These are phyloP conservation scores for Leucoraja erinaceus DNA, from an alignment of 2,113 vertebrate species.

Conservation along the genomic window DNA sequence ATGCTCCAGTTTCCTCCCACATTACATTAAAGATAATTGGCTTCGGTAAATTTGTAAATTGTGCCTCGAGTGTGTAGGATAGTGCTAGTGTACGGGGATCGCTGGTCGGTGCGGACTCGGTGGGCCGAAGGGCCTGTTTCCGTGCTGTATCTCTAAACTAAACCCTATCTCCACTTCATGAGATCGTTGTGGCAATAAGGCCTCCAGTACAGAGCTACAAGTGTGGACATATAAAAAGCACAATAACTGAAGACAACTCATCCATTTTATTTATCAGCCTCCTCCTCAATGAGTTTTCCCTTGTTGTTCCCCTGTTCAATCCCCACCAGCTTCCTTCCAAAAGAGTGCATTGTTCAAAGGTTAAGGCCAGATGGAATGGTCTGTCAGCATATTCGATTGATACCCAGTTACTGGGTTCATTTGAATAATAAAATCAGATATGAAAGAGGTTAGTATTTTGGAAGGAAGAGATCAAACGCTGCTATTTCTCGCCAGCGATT, in stretches of 20 bases:
- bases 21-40: too few relatives aligned
- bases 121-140: too few relatives aligned
- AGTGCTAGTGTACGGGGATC: too few relatives aligned
- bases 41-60: too few relatives aligned
- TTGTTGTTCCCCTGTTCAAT: not conserved
- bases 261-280: not conserved
- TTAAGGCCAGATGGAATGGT: not conserved
- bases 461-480: not conserved
- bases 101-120: too few relatives aligned
- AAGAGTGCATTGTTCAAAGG: not conserved
- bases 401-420: not conserved
- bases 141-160: too few relatives aligned
- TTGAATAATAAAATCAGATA: not conserved
- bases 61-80: too few relatives aligned
- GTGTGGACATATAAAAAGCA: too few relatives aligned
- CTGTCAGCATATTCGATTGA: not conserved
- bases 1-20: too few relatives aligned
- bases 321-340: not conserved
- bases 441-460: not conserved
- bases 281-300: not conserved
- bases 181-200: too few relatives aligned
- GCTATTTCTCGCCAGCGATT: not conserved
- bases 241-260: not conserved
- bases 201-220: too few relatives aligned
- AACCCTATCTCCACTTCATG: too few relatives aligned